Conservation (phyloP, 2,113 vertebrate species). For the Amazona vittata region DNA sequence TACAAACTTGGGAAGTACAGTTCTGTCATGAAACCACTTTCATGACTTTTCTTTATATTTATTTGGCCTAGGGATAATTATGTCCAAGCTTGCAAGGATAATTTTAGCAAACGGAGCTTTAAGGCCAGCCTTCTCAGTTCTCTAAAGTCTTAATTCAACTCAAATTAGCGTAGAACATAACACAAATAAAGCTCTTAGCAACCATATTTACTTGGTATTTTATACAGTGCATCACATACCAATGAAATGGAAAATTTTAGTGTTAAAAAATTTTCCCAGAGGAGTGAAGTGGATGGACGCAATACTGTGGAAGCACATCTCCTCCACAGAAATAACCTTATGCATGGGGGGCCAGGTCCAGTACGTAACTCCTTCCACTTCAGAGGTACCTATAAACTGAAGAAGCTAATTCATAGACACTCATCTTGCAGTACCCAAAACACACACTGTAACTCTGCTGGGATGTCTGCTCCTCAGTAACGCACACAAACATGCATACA, state of each 20-base stretch:
- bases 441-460: neutral
- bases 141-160: neutral
- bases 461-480: neutral
- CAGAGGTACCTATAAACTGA: neutral
- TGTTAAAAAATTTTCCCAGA: neutral
- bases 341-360: neutral
- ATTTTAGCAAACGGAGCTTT: neutral
- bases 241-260: neutral
- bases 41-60: neutral
- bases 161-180: neutral
- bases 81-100: neutral
- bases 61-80: neutral
- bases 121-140: neutral
- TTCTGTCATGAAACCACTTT: neutral
- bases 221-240: neutral
- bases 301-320: neutral
- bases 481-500: neutral
- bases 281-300: neutral
- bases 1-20: neutral
- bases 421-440: neutral
- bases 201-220: neutral
- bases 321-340: neutral
- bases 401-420: neutral
- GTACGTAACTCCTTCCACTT: neutral
- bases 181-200: neutral